Percentiles rank a stretch among this genome's conserved stretches.
Evolutionary conservation across 2,888 invertebrate species (phyloP).

Genomic region (Oscheius onirici): DNA sequence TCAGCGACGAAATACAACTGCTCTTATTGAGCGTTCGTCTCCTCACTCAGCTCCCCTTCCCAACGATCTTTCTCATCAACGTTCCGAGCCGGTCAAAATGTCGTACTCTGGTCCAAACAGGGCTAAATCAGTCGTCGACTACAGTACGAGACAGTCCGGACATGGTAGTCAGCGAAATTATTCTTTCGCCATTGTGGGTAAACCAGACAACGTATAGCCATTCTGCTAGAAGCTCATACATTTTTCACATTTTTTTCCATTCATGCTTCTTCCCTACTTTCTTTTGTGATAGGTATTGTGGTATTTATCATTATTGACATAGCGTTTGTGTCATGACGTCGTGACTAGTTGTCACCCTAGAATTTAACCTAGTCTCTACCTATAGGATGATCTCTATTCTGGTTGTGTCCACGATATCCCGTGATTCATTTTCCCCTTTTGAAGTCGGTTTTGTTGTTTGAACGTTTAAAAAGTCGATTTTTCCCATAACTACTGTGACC

Average conservation of each 20-base stretch:
- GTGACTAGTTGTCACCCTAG: neutral
- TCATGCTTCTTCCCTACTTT: neutral
- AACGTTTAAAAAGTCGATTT: constrained; percentile 16
- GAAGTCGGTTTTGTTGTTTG: constrained; percentile 14
- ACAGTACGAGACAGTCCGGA: constrained; percentile 17
- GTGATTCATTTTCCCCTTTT: neutral
- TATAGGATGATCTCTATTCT: constrained; percentile 27
- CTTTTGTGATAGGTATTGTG: constrained; percentile 20
- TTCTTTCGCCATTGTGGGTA: constrained; percentile 32
- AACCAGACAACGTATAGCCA: constrained; percentile 32
- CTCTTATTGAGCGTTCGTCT: constrained; percentile 32
- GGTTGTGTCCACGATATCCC: constrained; percentile 7
- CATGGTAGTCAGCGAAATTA: constrained; percentile 30
- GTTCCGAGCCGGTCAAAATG: constrained; percentile 7
- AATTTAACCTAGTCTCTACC: neutral
- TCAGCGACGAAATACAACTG: constrained; percentile 54
- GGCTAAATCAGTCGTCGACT: constrained; percentile 23
- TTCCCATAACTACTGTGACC: constrained; percentile 4
- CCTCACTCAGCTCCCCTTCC: neutral
- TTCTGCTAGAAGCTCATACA: neutral
- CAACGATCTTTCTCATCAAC: constrained; percentile 24
- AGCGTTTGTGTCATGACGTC: constrained; percentile 18
- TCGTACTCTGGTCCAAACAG: constrained; percentile 2
- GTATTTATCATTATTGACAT: constrained; percentile 22
- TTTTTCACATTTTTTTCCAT: neutral